Evolutionary conservation across 1,140 invertebrate species (phyloP).

Genomic region (Drosophila virilis): DNA sequence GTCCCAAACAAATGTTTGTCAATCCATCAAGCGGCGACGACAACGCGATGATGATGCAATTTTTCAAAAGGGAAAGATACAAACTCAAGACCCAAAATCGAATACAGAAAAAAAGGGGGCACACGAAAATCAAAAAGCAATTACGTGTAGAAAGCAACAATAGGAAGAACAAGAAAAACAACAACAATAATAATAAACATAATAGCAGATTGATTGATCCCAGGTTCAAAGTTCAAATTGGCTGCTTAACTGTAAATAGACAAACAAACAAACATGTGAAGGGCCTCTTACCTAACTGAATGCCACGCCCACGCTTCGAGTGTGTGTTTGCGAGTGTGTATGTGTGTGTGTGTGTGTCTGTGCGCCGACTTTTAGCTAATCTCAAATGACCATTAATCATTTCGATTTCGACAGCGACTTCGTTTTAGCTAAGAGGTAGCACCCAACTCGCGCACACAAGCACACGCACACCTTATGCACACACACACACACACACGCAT

Average conservation of each 20-base stretch:
- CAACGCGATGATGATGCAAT: slow-evolving; percentile 78
- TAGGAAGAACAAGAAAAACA: slow-evolving; percentile 6
- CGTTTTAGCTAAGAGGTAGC: slow-evolving; percentile 24
- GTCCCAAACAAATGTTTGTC: slow-evolving; percentile 71
- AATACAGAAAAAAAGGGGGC: slow-evolving; percentile 32
- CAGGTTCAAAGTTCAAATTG: slow-evolving; percentile 78
- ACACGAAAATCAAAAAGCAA: slow-evolving; percentile 76
- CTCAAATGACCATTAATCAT: slow-evolving; percentile 83
- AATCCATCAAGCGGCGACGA: slow-evolving; percentile 75
- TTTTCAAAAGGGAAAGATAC: slow-evolving; percentile 56
- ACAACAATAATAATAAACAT: slow-evolving; percentile 69
- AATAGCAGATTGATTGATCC: slow-evolving; percentile 83
- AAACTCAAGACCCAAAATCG: slow-evolving; percentile 28
- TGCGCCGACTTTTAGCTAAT: slow-evolving; percentile 70
- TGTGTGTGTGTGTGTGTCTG: slow-evolving; percentile 17
- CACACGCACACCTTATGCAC: slow-evolving; percentile 17
- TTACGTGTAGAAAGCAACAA: slow-evolving; percentile 65
- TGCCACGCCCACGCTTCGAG: slow-evolving; percentile 22
- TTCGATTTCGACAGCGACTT: slow-evolving; percentile 55
- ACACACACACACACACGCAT: slow-evolving; percentile 13
- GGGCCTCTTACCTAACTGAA: slow-evolving; percentile 6
- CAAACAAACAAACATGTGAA: slow-evolving; percentile 64
- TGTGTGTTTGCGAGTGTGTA: background rate
- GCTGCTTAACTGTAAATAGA: slow-evolving; percentile 80
- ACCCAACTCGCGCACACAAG: slow-evolving; percentile 30